Percentiles rank a stretch among this genome's conserved stretches.
Evolutionary conservation across 2,797 vertebrate species (phyloP).

Genomic region (Hipposideros larvatus): DNA sequence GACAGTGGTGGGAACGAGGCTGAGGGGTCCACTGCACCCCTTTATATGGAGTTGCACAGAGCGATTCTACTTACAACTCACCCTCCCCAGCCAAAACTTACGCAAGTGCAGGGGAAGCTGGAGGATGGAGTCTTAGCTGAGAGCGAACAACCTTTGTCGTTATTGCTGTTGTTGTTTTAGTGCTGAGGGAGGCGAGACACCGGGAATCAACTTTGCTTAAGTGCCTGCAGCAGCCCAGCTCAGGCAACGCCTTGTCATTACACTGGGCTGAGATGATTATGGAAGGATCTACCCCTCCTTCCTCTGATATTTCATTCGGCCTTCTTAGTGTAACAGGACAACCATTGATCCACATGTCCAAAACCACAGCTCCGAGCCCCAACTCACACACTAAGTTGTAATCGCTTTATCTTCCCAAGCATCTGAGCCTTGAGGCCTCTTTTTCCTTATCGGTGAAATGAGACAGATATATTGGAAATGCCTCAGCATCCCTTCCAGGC

Average conservation of each 20-base stretch:
- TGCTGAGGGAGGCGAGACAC: background rate
- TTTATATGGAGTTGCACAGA: background rate
- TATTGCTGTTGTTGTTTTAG: background rate
- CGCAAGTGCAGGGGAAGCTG: background rate
- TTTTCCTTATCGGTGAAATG: background rate
- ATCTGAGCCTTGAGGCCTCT: background rate
- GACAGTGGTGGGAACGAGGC: too few species aligned
- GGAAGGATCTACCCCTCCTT: background rate
- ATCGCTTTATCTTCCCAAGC: background rate
- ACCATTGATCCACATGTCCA: background rate
- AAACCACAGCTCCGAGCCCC: background rate
- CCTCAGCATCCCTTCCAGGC: background rate
- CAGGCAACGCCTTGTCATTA: background rate
- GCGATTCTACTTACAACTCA: background rate
- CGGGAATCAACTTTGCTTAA: background rate
- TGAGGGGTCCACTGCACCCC: background rate
- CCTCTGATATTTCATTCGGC: background rate
- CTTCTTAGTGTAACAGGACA: background rate
- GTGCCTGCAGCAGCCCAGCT: background rate
- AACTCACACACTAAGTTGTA: background rate
- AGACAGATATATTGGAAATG: background rate
- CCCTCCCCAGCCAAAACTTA: too few species aligned
- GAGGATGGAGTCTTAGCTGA: background rate
- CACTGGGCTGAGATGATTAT: background rate
- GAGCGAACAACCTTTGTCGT: accelerated